Evolutionary conservation across 2,113 vertebrate species (phyloP).

Genomic region (Thunnus thynnus): DNA sequence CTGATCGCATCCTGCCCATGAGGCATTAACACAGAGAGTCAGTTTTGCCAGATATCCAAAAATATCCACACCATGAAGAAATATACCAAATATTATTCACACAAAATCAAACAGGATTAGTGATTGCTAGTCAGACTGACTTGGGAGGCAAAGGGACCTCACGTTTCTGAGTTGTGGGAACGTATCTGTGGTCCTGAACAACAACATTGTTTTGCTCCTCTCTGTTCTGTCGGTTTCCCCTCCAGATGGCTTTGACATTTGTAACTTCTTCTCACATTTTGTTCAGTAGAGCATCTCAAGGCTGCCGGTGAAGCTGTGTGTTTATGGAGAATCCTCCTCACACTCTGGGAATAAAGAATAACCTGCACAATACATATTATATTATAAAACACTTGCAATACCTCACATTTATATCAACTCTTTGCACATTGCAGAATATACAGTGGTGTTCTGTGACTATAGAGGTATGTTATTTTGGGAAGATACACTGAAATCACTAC

Average conservation of each 20-base stretch:
- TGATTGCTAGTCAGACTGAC: not conserved
- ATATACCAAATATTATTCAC: not conserved
- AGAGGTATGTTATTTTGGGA: not conserved
- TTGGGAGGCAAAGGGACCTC: conserved; percentile 18
- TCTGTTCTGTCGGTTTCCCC: not conserved
- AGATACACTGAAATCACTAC: not conserved
- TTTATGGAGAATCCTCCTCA: not conserved
- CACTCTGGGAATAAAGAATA: not conserved
- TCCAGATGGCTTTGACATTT: conserved; percentile 20
- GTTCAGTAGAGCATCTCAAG: conserved; percentile 6
- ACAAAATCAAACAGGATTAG: not conserved
- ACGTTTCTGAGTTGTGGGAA: not conserved
- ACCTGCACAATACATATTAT: not conserved
- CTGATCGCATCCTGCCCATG: not conserved
- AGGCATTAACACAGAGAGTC: conserved; percentile 10
- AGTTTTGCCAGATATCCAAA: conserved; percentile 11
- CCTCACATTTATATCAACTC: not conserved
- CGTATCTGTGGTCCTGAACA: conserved; percentile 18
- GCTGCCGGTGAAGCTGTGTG: not conserved
- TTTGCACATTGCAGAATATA: not conserved
- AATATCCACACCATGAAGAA: conserved; percentile 17
- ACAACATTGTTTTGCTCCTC: not conserved
- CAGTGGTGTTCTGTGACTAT: not conserved
- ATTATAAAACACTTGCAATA: not conserved
- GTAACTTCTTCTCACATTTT: conserved; percentile 18